Conservation (phyloP, 2,797 vertebrate genomes). For the Leucoraja ocellata region DNA sequence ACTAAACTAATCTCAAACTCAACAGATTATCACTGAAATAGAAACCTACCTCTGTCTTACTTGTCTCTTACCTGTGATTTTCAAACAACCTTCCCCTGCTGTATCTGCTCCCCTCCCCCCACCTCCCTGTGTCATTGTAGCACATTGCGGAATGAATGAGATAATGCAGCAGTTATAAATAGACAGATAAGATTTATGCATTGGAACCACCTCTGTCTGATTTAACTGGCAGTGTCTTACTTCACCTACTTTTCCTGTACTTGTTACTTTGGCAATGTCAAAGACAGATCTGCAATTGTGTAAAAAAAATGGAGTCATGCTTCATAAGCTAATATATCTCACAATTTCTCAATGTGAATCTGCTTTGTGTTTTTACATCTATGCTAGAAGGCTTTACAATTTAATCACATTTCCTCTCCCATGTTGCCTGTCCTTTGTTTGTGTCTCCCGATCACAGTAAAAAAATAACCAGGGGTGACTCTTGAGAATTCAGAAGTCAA, state of each 20-base stretch:
- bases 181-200: background rate
- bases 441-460: too few relatives aligned
- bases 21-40: background rate
- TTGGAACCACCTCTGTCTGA: background rate
- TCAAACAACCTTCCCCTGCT: background rate
- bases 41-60: background rate
- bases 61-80: background rate
- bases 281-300: background rate
- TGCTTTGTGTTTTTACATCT: background rate
- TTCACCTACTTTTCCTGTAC: background rate
- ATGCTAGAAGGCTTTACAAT: background rate
- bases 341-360: background rate
- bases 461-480: background rate
- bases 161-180: background rate
- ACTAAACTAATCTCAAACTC: too few relatives aligned
- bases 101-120: too few relatives aligned
- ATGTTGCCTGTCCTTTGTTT: background rate
- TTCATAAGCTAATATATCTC: background rate
- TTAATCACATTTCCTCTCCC: background rate
- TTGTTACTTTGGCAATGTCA: background rate
- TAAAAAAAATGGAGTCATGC: background rate
- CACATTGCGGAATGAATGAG: constrained; percentile 3
- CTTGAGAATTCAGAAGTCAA: background rate
- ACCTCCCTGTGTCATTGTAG: background rate
- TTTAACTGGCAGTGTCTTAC: background rate